Evolutionary conservation across 2,888 invertebrate genomes (phyloP).

Genomic region (Galeopsomyia nigrocyanea): DNA sequence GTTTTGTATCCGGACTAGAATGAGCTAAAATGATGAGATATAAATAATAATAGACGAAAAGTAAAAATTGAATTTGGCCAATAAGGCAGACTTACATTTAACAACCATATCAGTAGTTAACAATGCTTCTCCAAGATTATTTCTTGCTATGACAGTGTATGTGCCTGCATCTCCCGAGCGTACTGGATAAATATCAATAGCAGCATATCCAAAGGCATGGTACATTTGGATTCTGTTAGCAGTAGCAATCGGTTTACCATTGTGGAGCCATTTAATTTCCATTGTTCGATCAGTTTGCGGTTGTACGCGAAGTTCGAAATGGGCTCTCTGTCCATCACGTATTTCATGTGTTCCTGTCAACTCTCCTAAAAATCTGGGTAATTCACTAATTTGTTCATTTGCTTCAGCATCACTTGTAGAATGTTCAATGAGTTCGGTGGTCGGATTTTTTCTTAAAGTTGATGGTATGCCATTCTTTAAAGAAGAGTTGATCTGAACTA

Average conservation of each 20-base stretch:
- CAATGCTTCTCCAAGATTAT: conserved; percentile 90
- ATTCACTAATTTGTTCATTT: conserved; percentile 81
- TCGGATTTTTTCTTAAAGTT: conserved; percentile 87
- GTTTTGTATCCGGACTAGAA: conserved; percentile 89
- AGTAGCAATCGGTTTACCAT: conserved; percentile 90
- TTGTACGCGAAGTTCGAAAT: conserved; percentile 94
- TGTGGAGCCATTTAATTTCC: conserved; percentile 97
- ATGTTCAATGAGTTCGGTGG: conserved; percentile 86
- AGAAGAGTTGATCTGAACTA: conserved; percentile 4
- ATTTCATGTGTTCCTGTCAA: conserved; percentile 94
- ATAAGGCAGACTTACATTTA: conserved; percentile 78
- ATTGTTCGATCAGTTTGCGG: conserved; percentile 95
- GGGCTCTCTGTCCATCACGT: conserved; percentile 92
- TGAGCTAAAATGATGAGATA: conserved; percentile 74
- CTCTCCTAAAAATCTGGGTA: conserved; percentile 89
- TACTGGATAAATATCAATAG: conserved; percentile 93
- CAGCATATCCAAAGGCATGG: conserved; percentile 97
- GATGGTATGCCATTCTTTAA: conserved; percentile 16
- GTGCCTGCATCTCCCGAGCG: conserved; percentile 93
- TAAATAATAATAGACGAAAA: conserved; percentile 20
- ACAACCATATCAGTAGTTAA: conserved; percentile 87
- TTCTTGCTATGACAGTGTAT: conserved; percentile 93
- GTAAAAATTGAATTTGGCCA: no score
- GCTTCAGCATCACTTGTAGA: conserved; percentile 79
- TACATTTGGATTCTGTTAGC: conserved; percentile 94